Conservation (phyloP, 2,888 invertebrate species). For the Aphodius sticticus region DNA sequence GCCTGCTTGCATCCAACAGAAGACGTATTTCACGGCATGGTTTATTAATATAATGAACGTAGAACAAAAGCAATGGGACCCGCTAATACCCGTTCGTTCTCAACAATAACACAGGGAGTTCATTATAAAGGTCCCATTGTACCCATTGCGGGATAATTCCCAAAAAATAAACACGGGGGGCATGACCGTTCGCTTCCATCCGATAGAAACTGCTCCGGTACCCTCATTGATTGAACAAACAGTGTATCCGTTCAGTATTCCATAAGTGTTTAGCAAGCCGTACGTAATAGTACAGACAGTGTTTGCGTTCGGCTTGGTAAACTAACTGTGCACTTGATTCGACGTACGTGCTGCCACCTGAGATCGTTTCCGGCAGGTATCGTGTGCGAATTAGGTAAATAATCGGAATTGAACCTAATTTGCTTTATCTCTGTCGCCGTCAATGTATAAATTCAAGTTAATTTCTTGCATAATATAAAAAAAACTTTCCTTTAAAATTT, state of each 20-base stretch:
- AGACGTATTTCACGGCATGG: neutral
- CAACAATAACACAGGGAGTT: neutral
- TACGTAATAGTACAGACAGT: neutral
- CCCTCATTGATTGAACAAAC: constrained; percentile 4
- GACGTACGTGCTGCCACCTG: neutral
- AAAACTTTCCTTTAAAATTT: too few species aligned
- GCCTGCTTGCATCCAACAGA: neutral
- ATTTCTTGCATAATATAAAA: too few species aligned
- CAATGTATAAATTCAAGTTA: too few species aligned
- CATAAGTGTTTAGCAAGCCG: neutral
- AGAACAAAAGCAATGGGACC: neutral
- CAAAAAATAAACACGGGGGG: neutral
- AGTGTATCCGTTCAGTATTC: neutral
- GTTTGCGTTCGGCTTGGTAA: neutral
- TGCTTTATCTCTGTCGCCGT: too few species aligned
- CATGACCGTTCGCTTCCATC: neutral
- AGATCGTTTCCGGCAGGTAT: neutral
- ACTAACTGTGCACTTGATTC: neutral
- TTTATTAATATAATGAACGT: neutral
- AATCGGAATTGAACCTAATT: too few species aligned
- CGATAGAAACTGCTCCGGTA: neutral
- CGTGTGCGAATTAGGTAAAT: neutral
- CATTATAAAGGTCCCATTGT: neutral
- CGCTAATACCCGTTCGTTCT: neutral
- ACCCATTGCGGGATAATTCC: neutral